Evolutionary conservation across 2,888 invertebrate genomes (phyloP).

Genomic region (Podabrus alpinus): DNA sequence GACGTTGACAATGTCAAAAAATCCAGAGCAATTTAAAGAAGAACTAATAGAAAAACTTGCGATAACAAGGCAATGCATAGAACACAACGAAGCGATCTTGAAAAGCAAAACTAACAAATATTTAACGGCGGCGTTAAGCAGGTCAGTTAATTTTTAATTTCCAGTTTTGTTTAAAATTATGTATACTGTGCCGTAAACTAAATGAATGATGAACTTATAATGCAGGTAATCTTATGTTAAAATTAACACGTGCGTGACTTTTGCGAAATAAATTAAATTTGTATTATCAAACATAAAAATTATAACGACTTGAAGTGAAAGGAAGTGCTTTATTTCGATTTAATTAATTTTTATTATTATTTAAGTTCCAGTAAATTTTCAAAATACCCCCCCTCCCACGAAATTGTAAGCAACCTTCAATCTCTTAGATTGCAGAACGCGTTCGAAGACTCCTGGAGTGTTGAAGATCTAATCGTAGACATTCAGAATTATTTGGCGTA

Average conservation of each 20-base stretch:
- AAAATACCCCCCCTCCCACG: too few relatives aligned
- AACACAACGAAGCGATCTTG: not conserved
- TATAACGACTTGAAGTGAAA: too few relatives aligned
- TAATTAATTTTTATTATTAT: too few relatives aligned
- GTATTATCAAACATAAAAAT: too few relatives aligned
- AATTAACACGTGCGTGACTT: not conserved
- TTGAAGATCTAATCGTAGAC: too few relatives aligned
- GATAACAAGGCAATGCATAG: conserved; percentile 1
- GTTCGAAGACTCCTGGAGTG: too few relatives aligned
- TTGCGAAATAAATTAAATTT: too few relatives aligned
- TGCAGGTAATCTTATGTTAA: not conserved
- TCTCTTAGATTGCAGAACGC: too few relatives aligned
- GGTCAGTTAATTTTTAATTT: not conserved
- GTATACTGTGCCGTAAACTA: not conserved
- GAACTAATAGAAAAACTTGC: conserved; percentile 1
- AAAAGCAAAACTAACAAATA: conserved; percentile 7
- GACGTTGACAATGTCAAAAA: not conserved
- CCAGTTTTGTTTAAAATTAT: not conserved
- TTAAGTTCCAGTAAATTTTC: too few relatives aligned
- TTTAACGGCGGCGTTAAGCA: not conserved
- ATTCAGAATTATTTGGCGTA: too few relatives aligned
- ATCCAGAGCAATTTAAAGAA: not conserved
- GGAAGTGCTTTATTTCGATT: too few relatives aligned
- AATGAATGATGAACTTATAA: not conserved
- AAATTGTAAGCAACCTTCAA: too few relatives aligned